A percentile compares a stretch with the other conserved stretches of the same genome.
phyloP scores from a whole-genome alignment of 2,113 vertebrate genomes.

The Archocentrus centrarchus region DNA sequence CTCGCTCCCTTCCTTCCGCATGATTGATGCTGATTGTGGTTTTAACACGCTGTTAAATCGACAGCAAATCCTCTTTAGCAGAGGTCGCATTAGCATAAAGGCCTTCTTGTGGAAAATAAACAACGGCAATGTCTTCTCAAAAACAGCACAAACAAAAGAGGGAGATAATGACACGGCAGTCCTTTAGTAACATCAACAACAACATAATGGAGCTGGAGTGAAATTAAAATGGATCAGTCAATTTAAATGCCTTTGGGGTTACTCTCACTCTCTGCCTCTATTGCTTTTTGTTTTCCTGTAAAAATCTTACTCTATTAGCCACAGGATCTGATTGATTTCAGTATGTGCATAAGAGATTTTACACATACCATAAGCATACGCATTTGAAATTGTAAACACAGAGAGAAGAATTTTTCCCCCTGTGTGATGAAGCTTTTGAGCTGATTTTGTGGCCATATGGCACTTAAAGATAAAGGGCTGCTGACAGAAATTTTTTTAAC shows the following conservation, averaged over 20 bases:
- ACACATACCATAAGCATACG: not conserved
- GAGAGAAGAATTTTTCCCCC: not conserved
- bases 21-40: conserved; percentile 66
- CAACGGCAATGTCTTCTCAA: conserved; percentile 55
- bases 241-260: conserved; percentile 44
- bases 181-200: conserved; percentile 56
- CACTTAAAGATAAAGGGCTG: not conserved
- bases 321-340: not conserved
- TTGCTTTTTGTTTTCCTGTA: not conserved
- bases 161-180: conserved; percentile 60
- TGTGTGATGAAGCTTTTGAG: not conserved
- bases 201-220: conserved; percentile 50
- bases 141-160: conserved; percentile 67
- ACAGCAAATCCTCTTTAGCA: conserved; percentile 69
- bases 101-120: conserved; percentile 72
- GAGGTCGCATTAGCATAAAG: conserved; percentile 74
- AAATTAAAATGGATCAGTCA: conserved; percentile 68
- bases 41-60: conserved; percentile 70
- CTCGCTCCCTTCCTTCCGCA: conserved; percentile 33
- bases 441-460: not conserved
- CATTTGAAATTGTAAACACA: not conserved
- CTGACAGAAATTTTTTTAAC: not conserved
- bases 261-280: not conserved
- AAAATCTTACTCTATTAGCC: conserved; percentile 6
- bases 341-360: not conserved